Evolutionary conservation across 2,888 invertebrate genomes (phyloP).

Genomic region (Oligia latruncula): DNA sequence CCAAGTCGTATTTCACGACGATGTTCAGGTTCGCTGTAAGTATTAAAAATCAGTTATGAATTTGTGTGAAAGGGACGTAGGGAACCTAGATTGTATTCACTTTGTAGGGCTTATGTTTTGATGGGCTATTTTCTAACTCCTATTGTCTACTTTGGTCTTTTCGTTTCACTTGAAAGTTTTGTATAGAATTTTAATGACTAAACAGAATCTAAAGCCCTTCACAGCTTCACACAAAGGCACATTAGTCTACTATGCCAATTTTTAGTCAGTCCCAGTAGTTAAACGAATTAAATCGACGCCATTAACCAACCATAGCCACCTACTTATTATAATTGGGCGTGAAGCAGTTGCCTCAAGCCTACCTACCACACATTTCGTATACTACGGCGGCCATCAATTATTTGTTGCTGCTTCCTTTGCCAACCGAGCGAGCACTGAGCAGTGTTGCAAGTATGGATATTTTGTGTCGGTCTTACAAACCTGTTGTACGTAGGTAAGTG

Average conservation of each 20-base stretch:
- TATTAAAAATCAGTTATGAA: not conserved
- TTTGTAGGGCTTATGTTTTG: not conserved
- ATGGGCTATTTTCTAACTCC: not conserved
- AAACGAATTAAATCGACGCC: not conserved
- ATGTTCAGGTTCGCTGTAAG: slow-evolving; percentile 85
- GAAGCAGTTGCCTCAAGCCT: slow-evolving; percentile 28
- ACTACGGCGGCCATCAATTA: slow-evolving; percentile 44
- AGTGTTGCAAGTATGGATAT: slow-evolving; percentile 53
- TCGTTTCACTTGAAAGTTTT: not conserved
- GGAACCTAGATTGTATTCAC: not conserved
- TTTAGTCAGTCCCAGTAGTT: not conserved
- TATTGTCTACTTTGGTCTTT: not conserved
- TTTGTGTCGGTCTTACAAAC: slow-evolving; percentile 55
- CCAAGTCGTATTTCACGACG: slow-evolving; percentile 84
- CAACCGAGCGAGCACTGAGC: slow-evolving; percentile 40
- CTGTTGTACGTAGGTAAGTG: not conserved
- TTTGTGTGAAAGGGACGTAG: not conserved
- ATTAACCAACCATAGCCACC: not conserved
- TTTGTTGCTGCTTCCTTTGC: slow-evolving; percentile 54
- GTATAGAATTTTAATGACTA: too few relatives aligned
- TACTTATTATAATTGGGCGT: not conserved
- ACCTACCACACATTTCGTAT: slow-evolving; percentile 35
- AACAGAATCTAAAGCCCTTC: not conserved
- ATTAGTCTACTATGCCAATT: not conserved
- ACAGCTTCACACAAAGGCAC: not conserved